These are phyloP conservation scores for Tympanoctomys barrerae DNA, from an alignment of 2,797 vertebrate genomes.

Conservation along the genomic window DNA sequence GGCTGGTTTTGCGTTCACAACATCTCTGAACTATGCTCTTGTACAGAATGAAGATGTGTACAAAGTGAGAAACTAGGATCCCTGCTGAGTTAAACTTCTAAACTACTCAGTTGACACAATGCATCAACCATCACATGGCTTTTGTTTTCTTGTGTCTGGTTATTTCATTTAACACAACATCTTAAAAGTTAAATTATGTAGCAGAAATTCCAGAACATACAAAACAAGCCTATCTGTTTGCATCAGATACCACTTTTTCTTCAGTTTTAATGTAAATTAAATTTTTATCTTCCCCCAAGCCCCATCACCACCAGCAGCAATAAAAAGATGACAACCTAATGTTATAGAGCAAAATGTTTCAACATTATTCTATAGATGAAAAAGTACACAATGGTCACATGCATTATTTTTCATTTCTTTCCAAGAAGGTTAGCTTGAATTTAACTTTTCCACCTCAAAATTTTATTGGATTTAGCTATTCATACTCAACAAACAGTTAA, in stretches of 20 bases:
- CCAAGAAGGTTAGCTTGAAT: neutral
- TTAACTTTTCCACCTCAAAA: neutral
- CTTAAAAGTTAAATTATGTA: neutral
- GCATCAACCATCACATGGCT: no score
- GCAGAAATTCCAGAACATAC: neutral
- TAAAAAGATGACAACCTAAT: neutral
- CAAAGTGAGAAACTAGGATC: no score
- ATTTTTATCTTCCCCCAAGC: neutral
- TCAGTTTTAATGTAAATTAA: neutral
- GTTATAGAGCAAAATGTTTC: neutral
- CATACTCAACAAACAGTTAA: neutral
- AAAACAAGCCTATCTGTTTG: neutral
- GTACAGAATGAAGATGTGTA: no score
- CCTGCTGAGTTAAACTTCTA: no score
- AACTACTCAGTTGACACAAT: no score
- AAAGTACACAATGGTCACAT: neutral
- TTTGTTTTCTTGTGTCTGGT: neutral
- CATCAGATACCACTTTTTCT: neutral
- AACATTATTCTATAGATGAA: neutral
- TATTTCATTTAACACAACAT: neutral
- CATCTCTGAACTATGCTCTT: no score
- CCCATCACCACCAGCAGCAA: accelerated
- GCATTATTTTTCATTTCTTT: neutral
- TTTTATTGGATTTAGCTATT: neutral
- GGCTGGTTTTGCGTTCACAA: no score